Base-by-base conservation (phyloP, 2,888 invertebrate species). In the Papilio gigon region DNA sequence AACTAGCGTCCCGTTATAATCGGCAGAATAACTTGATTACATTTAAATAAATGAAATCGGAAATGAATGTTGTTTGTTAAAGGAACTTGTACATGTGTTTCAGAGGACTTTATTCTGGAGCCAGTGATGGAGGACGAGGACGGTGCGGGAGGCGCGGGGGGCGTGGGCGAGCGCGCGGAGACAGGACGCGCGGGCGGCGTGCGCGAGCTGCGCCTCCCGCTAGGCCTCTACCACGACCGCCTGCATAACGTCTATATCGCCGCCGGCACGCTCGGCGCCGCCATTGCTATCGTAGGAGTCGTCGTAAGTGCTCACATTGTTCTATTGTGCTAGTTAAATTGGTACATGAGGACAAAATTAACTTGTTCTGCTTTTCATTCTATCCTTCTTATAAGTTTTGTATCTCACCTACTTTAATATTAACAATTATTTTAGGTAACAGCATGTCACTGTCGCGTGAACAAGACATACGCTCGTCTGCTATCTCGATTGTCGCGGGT, bases 221-320 rank as follows among this genome's bases (percentile, higher is more conserved):
- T 95, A 67, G 92, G 93, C 0, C 85, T 93, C 70, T 93, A 93
- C 83, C 92, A 94, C 79, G 94, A 94, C 80, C 93, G 94, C 50
- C 89, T 94, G 71, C 95, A 96, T 89, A 96, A 95, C 86, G 94
- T 96, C 77, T 96, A 96, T 87, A 95, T 96, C 77, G 96, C 96
- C 11, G 95, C 95, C 30, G 96, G 95, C 64, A 96, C 96, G 9
- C 93, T 96, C 71, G 95, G 95, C 44, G 94, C 95, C 56, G 96
- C 96, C 65, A 94, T 96, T 70, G 93, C 95, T 71, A 94, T 96
- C 78, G 96, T 96, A 64, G 94, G 95, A 61, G 91, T 95, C 72
- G 95, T 96, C 86, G 95, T 96, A 78, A 93, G 93, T 87, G 30
- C 22, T 17, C 30, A 22, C 17, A 11, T 30, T 14, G 35, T 9